Percentiles rank a stretch among this genome's conserved stretches.
phyloP scores from a whole-genome alignment of 2,797 vertebrate genomes.

The Bradypodion pumilum region DNA sequence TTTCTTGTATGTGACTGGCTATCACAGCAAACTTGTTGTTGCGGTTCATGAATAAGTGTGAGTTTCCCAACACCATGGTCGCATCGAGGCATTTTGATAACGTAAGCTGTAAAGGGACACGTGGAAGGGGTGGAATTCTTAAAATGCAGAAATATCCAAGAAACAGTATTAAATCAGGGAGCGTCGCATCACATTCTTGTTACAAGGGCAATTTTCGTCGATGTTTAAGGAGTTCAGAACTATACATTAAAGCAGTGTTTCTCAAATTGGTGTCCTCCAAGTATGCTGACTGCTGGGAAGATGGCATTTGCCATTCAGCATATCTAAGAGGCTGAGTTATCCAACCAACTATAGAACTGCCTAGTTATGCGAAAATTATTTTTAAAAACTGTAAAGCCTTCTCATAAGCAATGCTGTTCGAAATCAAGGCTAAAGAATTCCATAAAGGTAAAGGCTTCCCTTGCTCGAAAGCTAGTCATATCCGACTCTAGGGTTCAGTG shows the following conservation, averaged over 20 bases:
- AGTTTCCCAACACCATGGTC: constrained; percentile 91
- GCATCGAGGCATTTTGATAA: constrained; percentile 93
- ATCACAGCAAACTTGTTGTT: constrained; percentile 91
- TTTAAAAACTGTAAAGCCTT: not conserved
- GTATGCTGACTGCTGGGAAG: no score
- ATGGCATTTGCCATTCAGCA: no score
- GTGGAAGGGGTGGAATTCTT: not conserved
- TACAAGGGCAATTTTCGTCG: rapidly evolving
- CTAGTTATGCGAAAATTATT: not conserved
- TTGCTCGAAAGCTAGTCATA: no score
- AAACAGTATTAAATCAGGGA: not conserved
- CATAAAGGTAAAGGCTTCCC: no score
- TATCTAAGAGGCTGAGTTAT: not conserved
- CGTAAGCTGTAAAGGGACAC: constrained; percentile 80
- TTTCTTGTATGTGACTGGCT: constrained; percentile 93
- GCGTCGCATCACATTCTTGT: rapidly evolving
- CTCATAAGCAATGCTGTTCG: not conserved
- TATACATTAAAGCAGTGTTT: not conserved
- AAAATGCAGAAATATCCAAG: not conserved
- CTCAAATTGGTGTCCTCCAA: not conserved
- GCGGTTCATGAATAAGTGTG: constrained; percentile 90
- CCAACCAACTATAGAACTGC: not conserved
- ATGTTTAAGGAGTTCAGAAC: not conserved
- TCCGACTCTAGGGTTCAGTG: no score
- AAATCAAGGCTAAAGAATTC: not conserved